Conservation (phyloP, 2,797 vertebrate genomes). For the Epinephelus awoara region DNA sequence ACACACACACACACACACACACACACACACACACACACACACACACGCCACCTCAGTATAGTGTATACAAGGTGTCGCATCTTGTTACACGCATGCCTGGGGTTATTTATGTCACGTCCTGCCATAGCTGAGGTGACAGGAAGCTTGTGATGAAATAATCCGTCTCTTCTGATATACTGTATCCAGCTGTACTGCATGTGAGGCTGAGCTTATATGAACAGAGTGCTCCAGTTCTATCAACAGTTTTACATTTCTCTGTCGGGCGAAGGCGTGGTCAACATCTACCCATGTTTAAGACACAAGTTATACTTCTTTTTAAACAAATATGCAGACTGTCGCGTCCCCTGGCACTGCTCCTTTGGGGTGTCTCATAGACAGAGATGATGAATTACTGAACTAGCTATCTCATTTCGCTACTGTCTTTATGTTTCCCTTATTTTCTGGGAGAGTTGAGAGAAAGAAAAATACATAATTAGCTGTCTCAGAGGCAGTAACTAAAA, state of each 20-base stretch:
- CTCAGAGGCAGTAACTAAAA: constrained; percentile 10
- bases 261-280: not conserved
- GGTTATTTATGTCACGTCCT: constrained; percentile 43
- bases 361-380: not conserved
- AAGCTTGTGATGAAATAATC: constrained; percentile 33
- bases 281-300: not conserved
- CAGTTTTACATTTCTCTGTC: too few relatives aligned
- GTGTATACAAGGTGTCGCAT: constrained; percentile 12
- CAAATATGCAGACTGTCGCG: not conserved
- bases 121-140: constrained; percentile 11
- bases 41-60: not conserved
- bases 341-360: not conserved
- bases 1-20: constrained; percentile 3
- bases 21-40: constrained; percentile 2
- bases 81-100: constrained; percentile 42
- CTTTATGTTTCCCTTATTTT: constrained; percentile 9
- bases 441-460: constrained; percentile 1
- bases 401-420: not conserved
- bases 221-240: constrained; percentile 18
- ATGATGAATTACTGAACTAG: constrained; percentile 15
- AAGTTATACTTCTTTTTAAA: too few relatives aligned
- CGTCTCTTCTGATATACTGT: constrained; percentile 30
- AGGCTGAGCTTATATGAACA: constrained; percentile 16
- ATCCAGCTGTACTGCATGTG: constrained; percentile 36
- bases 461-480: not conserved